These are phyloP conservation scores for Leucophenga varia DNA, from an alignment of 1,140 invertebrate species.

Conservation along the genomic window DNA sequence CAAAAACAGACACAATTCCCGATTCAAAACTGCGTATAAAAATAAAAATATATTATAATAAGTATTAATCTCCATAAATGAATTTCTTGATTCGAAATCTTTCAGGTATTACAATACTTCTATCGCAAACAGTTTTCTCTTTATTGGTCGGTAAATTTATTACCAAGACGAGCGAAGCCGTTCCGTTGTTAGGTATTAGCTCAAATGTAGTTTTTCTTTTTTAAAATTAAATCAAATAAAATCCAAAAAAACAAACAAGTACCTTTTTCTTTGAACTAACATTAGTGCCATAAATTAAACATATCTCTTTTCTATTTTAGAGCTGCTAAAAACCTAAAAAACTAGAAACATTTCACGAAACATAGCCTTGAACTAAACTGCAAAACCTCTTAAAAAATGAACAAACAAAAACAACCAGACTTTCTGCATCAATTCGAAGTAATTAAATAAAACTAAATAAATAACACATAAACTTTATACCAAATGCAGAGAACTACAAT, in stretches of 20 bases:
- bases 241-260: slow-evolving; percentile 3
- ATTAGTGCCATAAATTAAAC: slow-evolving; percentile 3
- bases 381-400: too few species aligned
- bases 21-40: too few species aligned
- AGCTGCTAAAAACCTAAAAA: slow-evolving; percentile 33
- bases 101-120: slow-evolving; percentile 97
- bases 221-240: slow-evolving; percentile 21
- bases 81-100: slow-evolving; percentile 35
- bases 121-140: slow-evolving; percentile 99
- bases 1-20: too few species aligned
- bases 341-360: slow-evolving; percentile 24
- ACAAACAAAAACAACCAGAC: too few species aligned
- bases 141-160: slow-evolving; percentile 95
- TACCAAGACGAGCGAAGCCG: slow-evolving; percentile 95
- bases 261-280: not conserved
- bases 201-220: slow-evolving; percentile 16
- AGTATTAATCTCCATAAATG: not conserved
- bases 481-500: not conserved
- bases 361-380: slow-evolving; percentile 15
- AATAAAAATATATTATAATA: too few species aligned
- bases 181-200: slow-evolving; percentile 89
- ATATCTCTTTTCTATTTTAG: slow-evolving; percentile 43
- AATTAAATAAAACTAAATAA: slow-evolving; percentile 19
- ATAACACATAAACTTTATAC: slow-evolving; percentile 27
- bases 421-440: not conserved